Base-by-base conservation (phyloP, 2,113 vertebrate genomes). In the Empidonax alnorum region DNA sequence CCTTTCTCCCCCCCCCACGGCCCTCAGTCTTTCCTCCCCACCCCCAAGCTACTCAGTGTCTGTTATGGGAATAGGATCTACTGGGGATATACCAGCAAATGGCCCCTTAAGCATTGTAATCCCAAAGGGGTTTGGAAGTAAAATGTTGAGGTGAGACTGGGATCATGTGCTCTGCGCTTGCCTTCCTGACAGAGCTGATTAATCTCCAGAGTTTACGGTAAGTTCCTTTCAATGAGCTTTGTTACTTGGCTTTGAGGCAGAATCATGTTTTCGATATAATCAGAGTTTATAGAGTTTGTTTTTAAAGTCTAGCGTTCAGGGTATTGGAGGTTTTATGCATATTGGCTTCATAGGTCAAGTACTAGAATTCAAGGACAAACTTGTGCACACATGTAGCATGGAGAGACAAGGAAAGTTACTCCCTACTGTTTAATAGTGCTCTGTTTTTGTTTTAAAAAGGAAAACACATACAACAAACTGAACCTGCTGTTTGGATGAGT, bases 211-310 rank as follows among this genome's bases (percentile, higher is more conserved):
- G 85, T 92, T 92, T 94, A 92, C 47, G 33, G 49, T 87, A 80
- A 63, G 79, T 90, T 95, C 20, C 27, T 37, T 71, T 93, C 79
- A 87, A 5, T 74, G 31, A 59, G 58, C 62, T 90, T 80, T 89
- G 90, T 90, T 95, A 81, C 41, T 89, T 96, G 44, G 86, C 90
- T 95, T 94, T 96, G 72, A 92, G 93, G 93, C 84, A 93, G 76
- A 90, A 84, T 88, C 41, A 53, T 93, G 77, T 31, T 93, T 96
- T 90, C 87, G 66, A 93, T 93, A 78, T 30, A 96, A 93, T 94
- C 85, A 71, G 56, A 76, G 72, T 95, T 96, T 91, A 91, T 39
- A 59, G 53, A 42, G 80, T 84, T 96, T 96, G 88, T 91, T 94
- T 96, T 95, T 87, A 39, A 90, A 93, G 73, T 72, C 28, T 92